Evolutionary conservation across 2,888 invertebrate species (phyloP).

Genomic region (Agelastica alni): DNA sequence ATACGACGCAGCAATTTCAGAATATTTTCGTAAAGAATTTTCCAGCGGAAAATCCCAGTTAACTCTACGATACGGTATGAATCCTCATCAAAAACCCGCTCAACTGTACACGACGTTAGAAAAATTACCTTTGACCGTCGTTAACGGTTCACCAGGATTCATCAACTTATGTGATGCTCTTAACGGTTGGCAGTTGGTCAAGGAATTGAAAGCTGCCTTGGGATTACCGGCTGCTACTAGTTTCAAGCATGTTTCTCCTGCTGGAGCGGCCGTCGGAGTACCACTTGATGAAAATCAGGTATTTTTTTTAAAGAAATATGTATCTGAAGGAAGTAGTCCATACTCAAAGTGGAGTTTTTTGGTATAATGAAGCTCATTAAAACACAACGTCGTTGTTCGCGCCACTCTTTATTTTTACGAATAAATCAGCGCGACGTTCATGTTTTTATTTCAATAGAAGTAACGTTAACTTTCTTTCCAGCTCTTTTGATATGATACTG

Average conservation of each 20-base stretch:
- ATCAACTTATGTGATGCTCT: slow-evolving; percentile 97
- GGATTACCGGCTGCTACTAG: slow-evolving; percentile 90
- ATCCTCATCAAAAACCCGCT: slow-evolving; percentile 97
- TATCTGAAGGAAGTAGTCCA: too few relatives aligned
- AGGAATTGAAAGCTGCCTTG: slow-evolving; percentile 79
- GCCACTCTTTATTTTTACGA: too few relatives aligned
- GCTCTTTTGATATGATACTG: too few relatives aligned
- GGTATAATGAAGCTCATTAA: too few relatives aligned
- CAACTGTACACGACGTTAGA: slow-evolving; percentile 83
- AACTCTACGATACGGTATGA: slow-evolving; percentile 91
- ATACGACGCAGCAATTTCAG: slow-evolving; percentile 92
- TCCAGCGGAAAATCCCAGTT: slow-evolving; percentile 77
- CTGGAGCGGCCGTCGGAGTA: slow-evolving; percentile 91
- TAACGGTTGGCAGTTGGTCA: slow-evolving; percentile 96
- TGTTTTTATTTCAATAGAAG: too few relatives aligned
- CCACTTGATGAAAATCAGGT: slow-evolving; percentile 74
- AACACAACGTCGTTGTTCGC: too few relatives aligned
- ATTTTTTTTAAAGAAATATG: too few relatives aligned
- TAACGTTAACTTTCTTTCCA: too few relatives aligned
- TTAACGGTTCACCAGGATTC: slow-evolving; percentile 95
- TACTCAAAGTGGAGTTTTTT: too few relatives aligned
- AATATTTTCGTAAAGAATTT: slow-evolving; percentile 93
- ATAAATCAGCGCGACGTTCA: too few relatives aligned
- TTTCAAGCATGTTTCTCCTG: slow-evolving; percentile 98
- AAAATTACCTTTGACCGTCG: slow-evolving; percentile 80